Percentiles rank a stretch among this genome's conserved stretches.
phyloP scores from a whole-genome alignment of 2,888 invertebrate genomes.

The Lycophotia porphyrea region DNA sequence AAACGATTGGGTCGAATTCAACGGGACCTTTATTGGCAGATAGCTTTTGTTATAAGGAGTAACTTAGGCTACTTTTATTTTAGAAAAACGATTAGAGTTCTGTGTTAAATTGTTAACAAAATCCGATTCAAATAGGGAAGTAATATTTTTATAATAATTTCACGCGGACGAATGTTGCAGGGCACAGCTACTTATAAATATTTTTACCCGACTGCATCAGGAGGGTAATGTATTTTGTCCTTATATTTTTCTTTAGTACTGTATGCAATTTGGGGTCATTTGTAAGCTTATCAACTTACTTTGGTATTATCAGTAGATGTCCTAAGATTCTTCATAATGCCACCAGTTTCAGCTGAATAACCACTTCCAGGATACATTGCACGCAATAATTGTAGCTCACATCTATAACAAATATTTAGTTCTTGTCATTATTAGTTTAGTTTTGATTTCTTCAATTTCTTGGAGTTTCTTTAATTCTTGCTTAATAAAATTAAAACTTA shows the following conservation, averaged over 20 bases:
- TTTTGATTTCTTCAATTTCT: background rate
- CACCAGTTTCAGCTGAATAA: slow-evolving; percentile 96
- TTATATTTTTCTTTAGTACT: background rate
- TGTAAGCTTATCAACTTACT: slow-evolving; percentile 85
- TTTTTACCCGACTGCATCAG: background rate
- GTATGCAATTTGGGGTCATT: background rate
- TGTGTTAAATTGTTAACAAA: too few relatives aligned
- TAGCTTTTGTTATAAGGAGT: too few relatives aligned
- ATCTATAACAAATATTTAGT: slow-evolving; percentile 77
- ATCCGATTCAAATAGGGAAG: too few relatives aligned
- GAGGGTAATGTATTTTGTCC: too few relatives aligned
- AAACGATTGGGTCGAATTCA: too few relatives aligned
- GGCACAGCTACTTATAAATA: too few relatives aligned
- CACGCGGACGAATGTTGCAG: too few relatives aligned
- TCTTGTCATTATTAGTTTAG: background rate
- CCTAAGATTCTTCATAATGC: slow-evolving; percentile 95
- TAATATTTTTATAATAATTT: too few relatives aligned
- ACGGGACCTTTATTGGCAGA: too few relatives aligned
- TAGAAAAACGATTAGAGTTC: too few relatives aligned
- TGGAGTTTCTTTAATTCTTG: background rate
- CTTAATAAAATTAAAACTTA: background rate
- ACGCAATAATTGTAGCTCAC: slow-evolving; percentile 91
- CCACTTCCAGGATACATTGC: slow-evolving; percentile 95
- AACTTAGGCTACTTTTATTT: too few relatives aligned
- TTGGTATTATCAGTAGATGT: slow-evolving; percentile 95